phyloP scores from a whole-genome alignment of 2,113 vertebrate species.

The Halichoerus grypus region DNA sequence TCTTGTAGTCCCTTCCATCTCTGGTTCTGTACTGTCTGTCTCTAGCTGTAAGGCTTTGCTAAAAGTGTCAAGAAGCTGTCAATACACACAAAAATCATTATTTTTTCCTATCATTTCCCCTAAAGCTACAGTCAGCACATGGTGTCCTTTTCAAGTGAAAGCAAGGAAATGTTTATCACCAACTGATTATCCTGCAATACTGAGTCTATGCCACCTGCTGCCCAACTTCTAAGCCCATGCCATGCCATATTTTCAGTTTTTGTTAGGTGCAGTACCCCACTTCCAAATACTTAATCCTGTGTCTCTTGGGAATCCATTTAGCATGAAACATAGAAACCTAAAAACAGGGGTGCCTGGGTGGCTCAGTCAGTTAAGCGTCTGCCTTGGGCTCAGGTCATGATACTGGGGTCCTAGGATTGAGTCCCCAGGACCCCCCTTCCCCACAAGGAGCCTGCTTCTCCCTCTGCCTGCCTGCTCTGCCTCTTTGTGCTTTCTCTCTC shows the following conservation, averaged over 20 bases:
- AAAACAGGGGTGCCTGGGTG: neutral
- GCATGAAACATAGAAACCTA: constrained; percentile 1
- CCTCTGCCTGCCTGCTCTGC: too few relatives aligned
- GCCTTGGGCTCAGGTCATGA: too few relatives aligned
- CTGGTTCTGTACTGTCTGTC: neutral
- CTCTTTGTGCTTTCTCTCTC: too few relatives aligned
- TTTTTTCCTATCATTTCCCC: neutral
- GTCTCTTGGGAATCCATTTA: neutral
- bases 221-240: neutral
- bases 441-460: too few relatives aligned
- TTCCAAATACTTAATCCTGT: neutral
- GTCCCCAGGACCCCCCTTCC: too few relatives aligned
- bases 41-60: constrained; percentile 16
- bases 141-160: constrained; percentile 1
- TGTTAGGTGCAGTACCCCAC: neutral
- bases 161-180: neutral
- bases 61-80: neutral
- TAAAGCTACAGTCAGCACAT: neutral
- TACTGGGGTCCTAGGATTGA: too few relatives aligned
- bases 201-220: neutral
- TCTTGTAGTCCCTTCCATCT: neutral
- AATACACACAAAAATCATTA: neutral
- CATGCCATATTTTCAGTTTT: neutral
- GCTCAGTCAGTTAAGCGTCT: too few relatives aligned
- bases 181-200: neutral